A percentile compares a stretch with the other conserved stretches of the same genome.
These are phyloP conservation scores for Callimorpha dominula DNA, from an alignment of 2,888 invertebrate species.

Conservation along the genomic window DNA sequence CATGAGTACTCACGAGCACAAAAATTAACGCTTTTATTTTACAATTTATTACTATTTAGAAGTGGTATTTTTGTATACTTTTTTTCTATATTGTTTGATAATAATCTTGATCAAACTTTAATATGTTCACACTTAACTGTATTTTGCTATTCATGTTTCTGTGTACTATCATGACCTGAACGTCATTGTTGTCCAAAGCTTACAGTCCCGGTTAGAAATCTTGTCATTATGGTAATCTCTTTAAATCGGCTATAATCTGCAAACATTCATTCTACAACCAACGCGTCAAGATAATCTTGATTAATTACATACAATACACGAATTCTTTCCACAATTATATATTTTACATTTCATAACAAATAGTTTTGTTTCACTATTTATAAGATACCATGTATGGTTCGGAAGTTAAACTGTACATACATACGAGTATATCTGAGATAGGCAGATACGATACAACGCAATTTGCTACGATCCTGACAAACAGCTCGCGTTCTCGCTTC, in stretches of 20 bases:
- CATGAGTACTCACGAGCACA: too few species aligned
- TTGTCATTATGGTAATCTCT: conserved; percentile 69
- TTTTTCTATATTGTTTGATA: background rate
- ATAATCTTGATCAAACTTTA: background rate
- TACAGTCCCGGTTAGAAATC: conserved; percentile 57
- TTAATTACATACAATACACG: conserved; percentile 67
- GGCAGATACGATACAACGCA: too few species aligned
- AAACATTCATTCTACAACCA: conserved; percentile 66
- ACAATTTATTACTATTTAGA: background rate
- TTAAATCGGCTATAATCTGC: conserved; percentile 74
- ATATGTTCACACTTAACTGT: background rate
- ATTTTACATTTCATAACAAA: background rate
- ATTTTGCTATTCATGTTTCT: background rate
- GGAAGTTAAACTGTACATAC: too few species aligned
- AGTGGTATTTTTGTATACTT: background rate
- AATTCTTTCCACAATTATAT: conserved; percentile 30
- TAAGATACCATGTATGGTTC: too few species aligned
- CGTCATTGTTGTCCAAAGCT: conserved; percentile 56
- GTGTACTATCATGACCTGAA: background rate
- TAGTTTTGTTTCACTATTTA: background rate
- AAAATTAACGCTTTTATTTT: too few species aligned
- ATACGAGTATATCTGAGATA: too few species aligned
- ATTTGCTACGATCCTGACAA: too few species aligned
- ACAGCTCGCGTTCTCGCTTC: too few species aligned
- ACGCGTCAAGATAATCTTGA: conserved; percentile 75